phyloP scores from a whole-genome alignment of 2,888 invertebrate genomes.

The Dysmachus trigonus region DNA sequence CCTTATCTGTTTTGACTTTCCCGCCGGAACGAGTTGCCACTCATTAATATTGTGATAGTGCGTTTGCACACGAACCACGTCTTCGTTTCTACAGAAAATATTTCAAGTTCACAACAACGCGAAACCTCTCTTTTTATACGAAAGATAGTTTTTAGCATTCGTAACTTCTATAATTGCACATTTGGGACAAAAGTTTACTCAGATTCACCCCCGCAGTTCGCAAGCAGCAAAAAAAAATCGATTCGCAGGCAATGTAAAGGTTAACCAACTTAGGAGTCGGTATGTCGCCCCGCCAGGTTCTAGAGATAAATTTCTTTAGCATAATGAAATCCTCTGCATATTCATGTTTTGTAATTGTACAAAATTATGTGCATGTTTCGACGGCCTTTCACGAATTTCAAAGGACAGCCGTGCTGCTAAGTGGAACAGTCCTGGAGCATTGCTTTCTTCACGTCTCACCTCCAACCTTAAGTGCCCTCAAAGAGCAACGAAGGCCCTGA shows the following conservation, averaged over 20 bases:
- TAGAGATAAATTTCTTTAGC: constrained; percentile 3
- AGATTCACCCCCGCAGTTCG: neutral
- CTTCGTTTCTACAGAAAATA: neutral
- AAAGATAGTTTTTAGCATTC: neutral
- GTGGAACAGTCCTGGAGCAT: neutral
- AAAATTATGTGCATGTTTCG: neutral
- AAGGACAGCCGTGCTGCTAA: neutral
- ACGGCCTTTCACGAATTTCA: neutral
- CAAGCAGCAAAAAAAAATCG: neutral
- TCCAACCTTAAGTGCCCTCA: neutral
- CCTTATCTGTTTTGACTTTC: neutral
- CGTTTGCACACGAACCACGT: constrained; percentile 10
- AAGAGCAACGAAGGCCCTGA: neutral
- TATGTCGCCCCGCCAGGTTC: neutral
- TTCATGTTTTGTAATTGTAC: neutral
- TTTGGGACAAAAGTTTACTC: neutral
- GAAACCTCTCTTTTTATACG: neutral
- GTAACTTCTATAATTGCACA: neutral
- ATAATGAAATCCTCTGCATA: constrained; percentile 1
- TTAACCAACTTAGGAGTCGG: neutral
- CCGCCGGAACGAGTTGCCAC: neutral
- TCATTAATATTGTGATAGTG: neutral
- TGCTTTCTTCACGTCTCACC: neutral
- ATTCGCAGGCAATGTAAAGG: neutral
- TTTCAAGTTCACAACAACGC: constrained; percentile 1